Percentiles rank a stretch among this genome's conserved stretches.
These are phyloP conservation scores for Brienomyrus longianalis DNA, from an alignment of 2,113 vertebrate species.

Conservation along the genomic window DNA sequence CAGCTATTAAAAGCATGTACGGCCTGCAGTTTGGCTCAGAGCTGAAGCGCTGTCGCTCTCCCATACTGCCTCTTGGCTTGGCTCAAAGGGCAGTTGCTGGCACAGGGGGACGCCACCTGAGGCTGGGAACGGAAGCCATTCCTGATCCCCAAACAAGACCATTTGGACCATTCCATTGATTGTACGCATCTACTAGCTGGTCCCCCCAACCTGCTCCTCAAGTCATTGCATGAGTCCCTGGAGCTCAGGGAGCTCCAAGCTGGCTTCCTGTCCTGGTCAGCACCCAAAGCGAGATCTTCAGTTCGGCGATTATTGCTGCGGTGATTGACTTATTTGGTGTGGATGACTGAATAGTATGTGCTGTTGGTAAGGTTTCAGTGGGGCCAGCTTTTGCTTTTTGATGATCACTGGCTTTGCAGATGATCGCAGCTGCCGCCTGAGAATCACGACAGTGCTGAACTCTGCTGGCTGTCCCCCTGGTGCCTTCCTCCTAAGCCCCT, in stretches of 20 bases:
- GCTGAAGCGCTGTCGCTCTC: not conserved
- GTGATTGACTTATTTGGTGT: not conserved
- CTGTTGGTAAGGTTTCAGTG: not conserved
- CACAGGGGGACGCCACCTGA: not conserved
- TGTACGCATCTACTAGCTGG: not conserved
- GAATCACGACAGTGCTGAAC: not conserved
- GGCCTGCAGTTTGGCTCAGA: not conserved
- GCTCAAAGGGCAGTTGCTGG: not conserved
- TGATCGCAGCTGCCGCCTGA: not conserved
- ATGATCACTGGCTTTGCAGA: not conserved
- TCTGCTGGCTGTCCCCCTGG: not conserved
- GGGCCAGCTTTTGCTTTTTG: not conserved
- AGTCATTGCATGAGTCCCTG: not conserved
- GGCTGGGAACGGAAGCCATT: not conserved
- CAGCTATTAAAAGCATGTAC: not conserved
- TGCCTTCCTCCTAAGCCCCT: not conserved
- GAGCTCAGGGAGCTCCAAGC: not conserved
- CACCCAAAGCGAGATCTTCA: not conserved
- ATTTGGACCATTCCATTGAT: not conserved
- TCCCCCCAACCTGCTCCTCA: not conserved
- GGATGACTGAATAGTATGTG: not conserved
- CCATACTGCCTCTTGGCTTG: not conserved
- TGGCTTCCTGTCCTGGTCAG: not conserved
- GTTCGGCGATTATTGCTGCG: not conserved
- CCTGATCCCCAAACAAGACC: not conserved